Evolutionary conservation across 2,888 invertebrate genomes (phyloP).

Genomic region (Theretra japonica): DNA sequence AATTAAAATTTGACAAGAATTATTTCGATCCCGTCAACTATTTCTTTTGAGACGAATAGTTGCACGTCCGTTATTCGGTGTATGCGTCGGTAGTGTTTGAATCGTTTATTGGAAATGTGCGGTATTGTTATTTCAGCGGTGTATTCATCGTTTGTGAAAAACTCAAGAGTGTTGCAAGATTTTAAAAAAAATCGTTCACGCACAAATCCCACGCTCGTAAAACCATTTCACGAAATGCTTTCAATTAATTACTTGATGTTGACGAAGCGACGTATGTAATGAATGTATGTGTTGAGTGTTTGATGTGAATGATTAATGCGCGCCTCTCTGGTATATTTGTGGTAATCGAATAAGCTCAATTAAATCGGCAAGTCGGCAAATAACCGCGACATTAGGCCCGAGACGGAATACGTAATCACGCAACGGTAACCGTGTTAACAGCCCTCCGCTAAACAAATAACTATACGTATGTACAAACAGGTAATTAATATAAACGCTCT

Average conservation of each 20-base stretch:
- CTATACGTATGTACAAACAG: slow-evolving; percentile 30
- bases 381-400: slow-evolving; percentile 61
- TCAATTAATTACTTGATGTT: slow-evolving; percentile 56
- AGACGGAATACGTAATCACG: slow-evolving; percentile 69
- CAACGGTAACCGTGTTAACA: slow-evolving; percentile 55
- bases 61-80: slow-evolving; percentile 49
- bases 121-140: slow-evolving; percentile 76
- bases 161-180: slow-evolving; percentile 70
- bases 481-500: slow-evolving; percentile 3
- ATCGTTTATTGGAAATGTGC: slow-evolving; percentile 48
- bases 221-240: slow-evolving; percentile 85
- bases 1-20: slow-evolving; percentile 43
- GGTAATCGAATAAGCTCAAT: slow-evolving; percentile 66
- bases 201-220: slow-evolving; percentile 84
- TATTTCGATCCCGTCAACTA: slow-evolving; percentile 49
- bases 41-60: slow-evolving; percentile 56
- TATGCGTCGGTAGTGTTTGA: slow-evolving; percentile 47
- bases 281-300: slow-evolving; percentile 42
- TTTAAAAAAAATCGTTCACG: slow-evolving; percentile 67
- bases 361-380: slow-evolving; percentile 60
- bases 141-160: slow-evolving; percentile 65
- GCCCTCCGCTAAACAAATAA: slow-evolving; percentile 44
- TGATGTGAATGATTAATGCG: slow-evolving; percentile 54
- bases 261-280: slow-evolving; percentile 22
- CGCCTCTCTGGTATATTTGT: slow-evolving; percentile 57